Evolutionary conservation across 2,797 vertebrate species (phyloP), one percentile per base, ranked within the genome.

Genomic region (Lithobates pipiens): DNA sequence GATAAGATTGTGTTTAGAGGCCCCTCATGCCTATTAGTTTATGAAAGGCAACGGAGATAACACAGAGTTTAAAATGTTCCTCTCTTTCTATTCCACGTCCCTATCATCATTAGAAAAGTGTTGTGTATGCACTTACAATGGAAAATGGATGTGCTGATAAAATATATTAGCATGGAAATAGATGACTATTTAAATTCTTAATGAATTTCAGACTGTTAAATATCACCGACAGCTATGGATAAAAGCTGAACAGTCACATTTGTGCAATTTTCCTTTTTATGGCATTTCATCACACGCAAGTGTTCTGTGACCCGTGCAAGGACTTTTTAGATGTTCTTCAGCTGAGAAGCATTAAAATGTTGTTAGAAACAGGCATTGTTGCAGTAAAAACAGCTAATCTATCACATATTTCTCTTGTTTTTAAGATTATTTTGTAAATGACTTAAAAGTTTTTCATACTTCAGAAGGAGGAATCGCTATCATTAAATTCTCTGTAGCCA

Each of bases 171-270:
- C 85, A 83, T 74, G 44, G 80, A 83, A 86, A 83, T 86, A 86
- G 80, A 86, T 86, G 85, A 86, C 85, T 86, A 75, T 78, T 86
- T 83, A 72, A 86, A 83, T 86, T 86, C 80, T 83, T 86, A 86
- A 86, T 83, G 85, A 83, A 83, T 83, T 83, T 79, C 70, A 68
- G 85, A 72, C 74, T 83, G 75, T 83, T 86, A 83, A 86, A 86
- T 83, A 86, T 86, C 85, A 86, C 85, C 85, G 61, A 74, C 85
- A 86, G 85, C 85, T 83, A 86, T 83, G 85, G 76, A 86, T 83
- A 83, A 86, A 61, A 86, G 85, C 85, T 86, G 85, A 86, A 79
- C 63, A 86, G 70, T 83, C 85, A 83, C 76, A 86, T 86, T 86
- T 84, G 42, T 57, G 82, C 82, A 71, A 29, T 77, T 36, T 77